phyloP scores from a whole-genome alignment of 2,113 vertebrate species.

The Gambusia affinis region DNA sequence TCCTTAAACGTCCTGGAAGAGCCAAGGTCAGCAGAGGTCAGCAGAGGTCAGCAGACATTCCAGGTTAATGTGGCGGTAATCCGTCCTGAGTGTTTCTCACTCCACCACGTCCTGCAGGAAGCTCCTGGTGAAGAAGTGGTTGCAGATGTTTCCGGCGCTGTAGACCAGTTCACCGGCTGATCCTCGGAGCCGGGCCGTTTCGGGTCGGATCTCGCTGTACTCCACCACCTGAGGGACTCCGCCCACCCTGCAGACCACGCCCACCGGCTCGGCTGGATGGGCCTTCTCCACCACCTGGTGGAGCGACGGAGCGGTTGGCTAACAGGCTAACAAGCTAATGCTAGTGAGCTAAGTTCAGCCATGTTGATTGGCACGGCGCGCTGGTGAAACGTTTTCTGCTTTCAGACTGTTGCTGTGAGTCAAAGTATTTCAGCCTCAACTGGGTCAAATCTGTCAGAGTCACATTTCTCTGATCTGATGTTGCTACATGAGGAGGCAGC shows the following conservation, averaged over 20 bases:
- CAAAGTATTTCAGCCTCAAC: too few species aligned
- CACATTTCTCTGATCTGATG: too few species aligned
- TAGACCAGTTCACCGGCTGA: conserved; percentile 82
- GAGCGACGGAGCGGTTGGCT: neutral
- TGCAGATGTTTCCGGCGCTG: conserved; percentile 92
- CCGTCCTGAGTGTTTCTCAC: conserved; percentile 75
- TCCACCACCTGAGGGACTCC: conserved; percentile 90
- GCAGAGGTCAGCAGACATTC: too few species aligned
- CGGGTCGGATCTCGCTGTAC: conserved; percentile 89
- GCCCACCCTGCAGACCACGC: conserved; percentile 89
- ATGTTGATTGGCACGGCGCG: too few species aligned
- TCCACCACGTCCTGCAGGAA: conserved; percentile 84
- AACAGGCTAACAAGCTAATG: too few species aligned
- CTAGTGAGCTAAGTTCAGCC: too few species aligned
- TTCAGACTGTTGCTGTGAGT: too few species aligned
- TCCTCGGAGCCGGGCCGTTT: conserved; percentile 71
- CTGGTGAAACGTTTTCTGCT: too few species aligned
- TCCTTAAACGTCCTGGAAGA: conserved; percentile 79
- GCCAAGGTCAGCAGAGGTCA: too few species aligned
- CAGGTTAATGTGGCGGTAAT: neutral
- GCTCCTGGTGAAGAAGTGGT: conserved; percentile 89
- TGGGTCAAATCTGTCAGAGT: too few species aligned
- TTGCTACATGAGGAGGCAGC: neutral
- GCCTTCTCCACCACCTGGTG: conserved; percentile 92
- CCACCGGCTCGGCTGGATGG: conserved; percentile 87